A percentile compares a stretch with the other conserved stretches of the same genome.
Evolutionary conservation across 2,797 vertebrate genomes (phyloP).

Genomic region (Poeciliopsis presidionis): DNA sequence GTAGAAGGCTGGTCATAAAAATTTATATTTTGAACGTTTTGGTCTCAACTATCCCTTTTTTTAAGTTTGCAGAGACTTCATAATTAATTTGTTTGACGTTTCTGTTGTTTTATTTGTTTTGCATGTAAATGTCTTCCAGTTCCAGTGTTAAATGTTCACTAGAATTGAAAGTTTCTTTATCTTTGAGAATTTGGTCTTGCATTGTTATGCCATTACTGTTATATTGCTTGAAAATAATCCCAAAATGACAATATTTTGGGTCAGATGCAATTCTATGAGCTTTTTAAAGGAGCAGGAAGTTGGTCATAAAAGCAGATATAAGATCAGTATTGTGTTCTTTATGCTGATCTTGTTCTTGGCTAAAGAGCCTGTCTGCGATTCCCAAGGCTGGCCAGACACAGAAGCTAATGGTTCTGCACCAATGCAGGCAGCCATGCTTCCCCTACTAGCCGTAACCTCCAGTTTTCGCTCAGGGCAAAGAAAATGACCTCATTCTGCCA

Average conservation of each 20-base stretch:
- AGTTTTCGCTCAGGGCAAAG: constrained; percentile 26
- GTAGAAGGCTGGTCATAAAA: background rate
- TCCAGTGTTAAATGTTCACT: too few relatives aligned
- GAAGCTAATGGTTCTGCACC: constrained; percentile 24
- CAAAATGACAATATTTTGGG: too few relatives aligned
- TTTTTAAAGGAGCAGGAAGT: background rate
- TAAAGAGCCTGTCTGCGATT: constrained; percentile 13
- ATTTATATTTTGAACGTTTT: background rate
- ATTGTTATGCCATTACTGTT: too few relatives aligned
- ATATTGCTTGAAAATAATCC: too few relatives aligned
- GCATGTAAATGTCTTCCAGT: too few relatives aligned
- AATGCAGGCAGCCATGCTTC: constrained; percentile 7
- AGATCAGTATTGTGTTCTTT: background rate
- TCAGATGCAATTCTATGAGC: too few relatives aligned
- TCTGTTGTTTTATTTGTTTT: background rate
- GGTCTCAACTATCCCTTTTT: too few relatives aligned
- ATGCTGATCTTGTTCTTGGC: constrained; percentile 25
- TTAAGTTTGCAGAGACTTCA: too few relatives aligned
- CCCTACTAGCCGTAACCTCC: constrained; percentile 7
- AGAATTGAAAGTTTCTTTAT: too few relatives aligned
- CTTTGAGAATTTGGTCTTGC: too few relatives aligned
- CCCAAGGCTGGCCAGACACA: constrained; percentile 23
- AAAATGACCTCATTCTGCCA: constrained; percentile 61
- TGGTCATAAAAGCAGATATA: background rate
- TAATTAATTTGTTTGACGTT: background rate